These are phyloP conservation scores for Caenorhabditis briggsae DNA, from an alignment of 1,140 invertebrate genomes.

Conservation along the genomic window DNA sequence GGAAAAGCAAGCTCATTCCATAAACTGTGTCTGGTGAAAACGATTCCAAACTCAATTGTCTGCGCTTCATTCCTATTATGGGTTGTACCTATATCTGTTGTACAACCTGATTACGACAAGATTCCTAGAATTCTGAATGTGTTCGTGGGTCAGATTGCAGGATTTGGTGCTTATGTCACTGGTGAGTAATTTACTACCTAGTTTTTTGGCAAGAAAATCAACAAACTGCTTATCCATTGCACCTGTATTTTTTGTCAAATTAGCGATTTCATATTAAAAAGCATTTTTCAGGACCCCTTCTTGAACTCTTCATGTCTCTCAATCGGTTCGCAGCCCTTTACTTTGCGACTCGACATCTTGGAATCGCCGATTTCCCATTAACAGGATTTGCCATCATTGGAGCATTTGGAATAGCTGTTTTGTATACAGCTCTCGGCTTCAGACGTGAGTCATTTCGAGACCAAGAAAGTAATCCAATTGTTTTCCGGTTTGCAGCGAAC, in stretches of 20 bases:
- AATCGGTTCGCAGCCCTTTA: conserved; percentile 10
- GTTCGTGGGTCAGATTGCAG: not conserved
- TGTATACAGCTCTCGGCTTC: conserved; percentile 23
- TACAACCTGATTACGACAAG: conserved; percentile 15
- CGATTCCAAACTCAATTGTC: conserved; percentile 20
- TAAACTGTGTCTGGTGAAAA: conserved; percentile 28
- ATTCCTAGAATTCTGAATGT: conserved; percentile 42
- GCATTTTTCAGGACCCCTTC: conserved; percentile 8
- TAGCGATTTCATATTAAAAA: no score
- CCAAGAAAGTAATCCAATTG: not conserved
- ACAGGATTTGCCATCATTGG: conserved; percentile 19
- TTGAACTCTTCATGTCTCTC: conserved; percentile 37
- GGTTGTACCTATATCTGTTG: conserved; percentile 22
- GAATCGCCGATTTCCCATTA: conserved; percentile 11
- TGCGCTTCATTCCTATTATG: conserved; percentile 17
- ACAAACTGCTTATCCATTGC: no score
- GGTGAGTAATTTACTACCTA: not conserved
- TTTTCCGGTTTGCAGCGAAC: not conserved
- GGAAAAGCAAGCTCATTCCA: conserved; percentile 23
- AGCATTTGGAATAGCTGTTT: conserved; percentile 17
- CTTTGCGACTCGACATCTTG: conserved; percentile 12
- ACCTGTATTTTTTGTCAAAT: no score
- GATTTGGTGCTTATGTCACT: conserved; percentile 35
- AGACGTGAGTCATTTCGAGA: not conserved
- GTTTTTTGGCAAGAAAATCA: no score